Evolutionary conservation across 2,797 vertebrate genomes (phyloP).

Genomic region (Tauraco hartlaubi): DNA sequence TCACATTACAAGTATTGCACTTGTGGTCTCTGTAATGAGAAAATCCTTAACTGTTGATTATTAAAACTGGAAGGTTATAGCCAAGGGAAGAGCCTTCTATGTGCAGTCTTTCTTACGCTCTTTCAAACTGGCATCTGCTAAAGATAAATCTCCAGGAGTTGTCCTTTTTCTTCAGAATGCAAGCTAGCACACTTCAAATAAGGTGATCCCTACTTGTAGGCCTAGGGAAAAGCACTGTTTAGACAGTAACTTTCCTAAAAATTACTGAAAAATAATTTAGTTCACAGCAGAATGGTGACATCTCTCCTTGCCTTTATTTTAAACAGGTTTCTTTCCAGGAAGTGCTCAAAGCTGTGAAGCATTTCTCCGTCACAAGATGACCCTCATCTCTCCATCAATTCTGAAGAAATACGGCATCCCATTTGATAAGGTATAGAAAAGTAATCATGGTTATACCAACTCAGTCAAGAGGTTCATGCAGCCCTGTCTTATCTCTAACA

Average conservation of each 20-base stretch:
- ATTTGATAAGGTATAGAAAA: slow-evolving; percentile 90
- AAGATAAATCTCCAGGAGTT: no score
- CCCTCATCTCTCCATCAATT: slow-evolving; percentile 96
- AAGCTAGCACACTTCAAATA: not conserved
- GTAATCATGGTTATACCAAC: not conserved
- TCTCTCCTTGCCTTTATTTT: not conserved
- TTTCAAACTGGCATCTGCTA: not conserved
- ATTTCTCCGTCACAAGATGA: slow-evolving; percentile 99
- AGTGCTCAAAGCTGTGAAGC: slow-evolving; percentile 97
- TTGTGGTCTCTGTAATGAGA: not conserved
- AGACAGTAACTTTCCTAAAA: not conserved
- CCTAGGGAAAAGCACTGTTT: not conserved
- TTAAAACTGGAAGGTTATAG: not conserved
- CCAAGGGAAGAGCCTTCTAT: not conserved
- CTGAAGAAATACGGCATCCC: slow-evolving; percentile 96
- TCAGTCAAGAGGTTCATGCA: not conserved
- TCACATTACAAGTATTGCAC: not conserved
- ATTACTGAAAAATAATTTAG: not conserved
- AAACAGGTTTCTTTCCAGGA: slow-evolving; percentile 95
- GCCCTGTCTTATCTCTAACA: not conserved
- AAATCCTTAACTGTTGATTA: not conserved
- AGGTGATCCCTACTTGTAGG: not conserved
- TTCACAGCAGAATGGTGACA: not conserved
- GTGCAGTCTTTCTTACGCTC: not conserved
- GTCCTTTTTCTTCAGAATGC: no score